These are phyloP conservation scores for Seira sanloemensis DNA, from an alignment of 2,888 invertebrate species.

Conservation along the genomic window DNA sequence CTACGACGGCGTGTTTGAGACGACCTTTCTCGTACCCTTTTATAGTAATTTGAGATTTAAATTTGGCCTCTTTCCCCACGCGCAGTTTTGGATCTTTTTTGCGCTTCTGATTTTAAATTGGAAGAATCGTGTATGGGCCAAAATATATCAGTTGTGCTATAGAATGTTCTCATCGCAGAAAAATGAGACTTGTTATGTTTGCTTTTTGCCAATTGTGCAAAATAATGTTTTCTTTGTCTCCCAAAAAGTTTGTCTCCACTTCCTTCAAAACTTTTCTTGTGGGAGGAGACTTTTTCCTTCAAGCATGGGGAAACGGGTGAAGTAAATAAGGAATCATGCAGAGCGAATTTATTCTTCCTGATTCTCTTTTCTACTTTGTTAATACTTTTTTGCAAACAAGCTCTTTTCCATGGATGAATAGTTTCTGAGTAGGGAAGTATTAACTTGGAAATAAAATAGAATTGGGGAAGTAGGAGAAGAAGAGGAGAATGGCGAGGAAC, in stretches of 20 bases:
- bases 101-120: too few species aligned
- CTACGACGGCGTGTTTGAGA: too few species aligned
- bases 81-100: too few species aligned
- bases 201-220: slow-evolving; percentile 1
- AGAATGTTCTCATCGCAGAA: too few species aligned
- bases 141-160: too few species aligned
- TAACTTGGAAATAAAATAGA: neutral
- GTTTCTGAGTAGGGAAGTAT: slow-evolving; percentile 3
- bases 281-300: neutral
- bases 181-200: slow-evolving; percentile 1
- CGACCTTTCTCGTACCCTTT: too few species aligned
- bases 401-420: slow-evolving; percentile 2
- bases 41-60: too few species aligned
- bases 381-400: slow-evolving; percentile 16
- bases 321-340: neutral
- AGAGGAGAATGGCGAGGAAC: slow-evolving; percentile 15
- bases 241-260: neutral
- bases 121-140: too few species aligned
- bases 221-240: neutral
- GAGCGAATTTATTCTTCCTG: neutral
- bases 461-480: slow-evolving; percentile 25
- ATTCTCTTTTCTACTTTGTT: neutral
- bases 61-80: too few species aligned
- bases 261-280: neutral
- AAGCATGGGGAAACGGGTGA: neutral